Percentiles rank a stretch among this genome's conserved stretches.
phyloP scores from a whole-genome alignment of 1,140 invertebrate species.

The Lamellibrachia luymesi region DNA sequence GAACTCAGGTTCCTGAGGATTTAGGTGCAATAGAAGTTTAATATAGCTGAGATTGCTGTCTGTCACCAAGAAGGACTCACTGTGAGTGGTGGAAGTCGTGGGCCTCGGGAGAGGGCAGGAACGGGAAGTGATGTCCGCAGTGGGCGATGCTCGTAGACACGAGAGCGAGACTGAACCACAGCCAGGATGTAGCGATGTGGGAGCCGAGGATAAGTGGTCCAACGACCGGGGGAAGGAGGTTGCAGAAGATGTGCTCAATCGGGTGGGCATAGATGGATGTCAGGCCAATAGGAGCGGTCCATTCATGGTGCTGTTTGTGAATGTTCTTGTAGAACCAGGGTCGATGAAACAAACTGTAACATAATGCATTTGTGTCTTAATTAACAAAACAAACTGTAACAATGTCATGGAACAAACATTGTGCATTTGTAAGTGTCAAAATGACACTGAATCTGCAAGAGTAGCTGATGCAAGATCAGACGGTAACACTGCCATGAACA shows the following conservation, averaged over 20 bases:
- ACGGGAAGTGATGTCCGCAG: conserved; percentile 85
- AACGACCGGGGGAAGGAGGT: conserved; percentile 75
- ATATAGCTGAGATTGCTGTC: no score
- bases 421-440: neutral
- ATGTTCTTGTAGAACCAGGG: conserved; percentile 76
- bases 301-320: conserved; percentile 74
- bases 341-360: conserved; percentile 71
- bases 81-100: conserved; percentile 83
- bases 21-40: no score
- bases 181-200: conserved; percentile 77
- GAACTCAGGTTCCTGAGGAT: no score
- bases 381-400: neutral
- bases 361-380: neutral
- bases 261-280: conserved; percentile 85
- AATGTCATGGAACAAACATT: neutral
- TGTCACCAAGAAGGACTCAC: conserved; percentile 64
- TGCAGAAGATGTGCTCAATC: conserved; percentile 80
- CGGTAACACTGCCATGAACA: no score
- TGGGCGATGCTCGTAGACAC: conserved; percentile 81
- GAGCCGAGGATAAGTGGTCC: conserved; percentile 79
- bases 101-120: conserved; percentile 84
- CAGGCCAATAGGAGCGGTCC: conserved; percentile 59
- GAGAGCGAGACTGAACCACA: conserved; percentile 77
- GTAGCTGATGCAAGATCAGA: no score
- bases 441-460: no score